A percentile compares a stretch with the other conserved stretches of the same genome.
Evolutionary conservation across 2,797 vertebrate genomes (phyloP).

Genomic region (Pangasius macronema): DNA sequence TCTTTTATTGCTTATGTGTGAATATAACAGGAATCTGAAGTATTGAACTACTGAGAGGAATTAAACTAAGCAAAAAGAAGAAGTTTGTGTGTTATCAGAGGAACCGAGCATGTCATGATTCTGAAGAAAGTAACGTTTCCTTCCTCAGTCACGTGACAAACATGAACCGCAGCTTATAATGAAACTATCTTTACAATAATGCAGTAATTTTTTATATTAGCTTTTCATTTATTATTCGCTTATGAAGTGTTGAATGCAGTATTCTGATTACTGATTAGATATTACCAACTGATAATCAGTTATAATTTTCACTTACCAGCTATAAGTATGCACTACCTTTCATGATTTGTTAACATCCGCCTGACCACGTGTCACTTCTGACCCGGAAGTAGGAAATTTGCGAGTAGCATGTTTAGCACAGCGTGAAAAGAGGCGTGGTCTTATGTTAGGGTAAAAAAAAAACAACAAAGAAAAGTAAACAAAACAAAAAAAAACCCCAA

Average conservation of each 20-base stretch:
- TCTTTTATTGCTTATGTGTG: not conserved
- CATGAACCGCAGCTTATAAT: not conserved
- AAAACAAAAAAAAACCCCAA: not conserved
- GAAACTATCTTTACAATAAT: not conserved
- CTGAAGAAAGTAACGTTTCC: not conserved
- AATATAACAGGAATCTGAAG: not conserved
- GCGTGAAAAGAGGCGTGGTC: not conserved
- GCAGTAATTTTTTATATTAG: not conserved
- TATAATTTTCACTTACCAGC: not conserved
- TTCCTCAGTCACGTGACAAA: not conserved
- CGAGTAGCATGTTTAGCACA: not conserved
- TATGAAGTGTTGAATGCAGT: not conserved
- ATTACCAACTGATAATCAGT: not conserved
- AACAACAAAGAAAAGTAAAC: not conserved
- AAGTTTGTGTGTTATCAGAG: not conserved
- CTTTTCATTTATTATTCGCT: not conserved
- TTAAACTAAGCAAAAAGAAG: not conserved
- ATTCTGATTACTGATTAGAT: not conserved
- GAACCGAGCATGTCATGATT: not conserved
- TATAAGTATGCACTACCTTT: not conserved
- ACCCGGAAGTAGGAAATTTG: constrained; percentile 12
- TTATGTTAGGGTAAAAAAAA: not conserved
- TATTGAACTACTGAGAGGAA: not conserved
- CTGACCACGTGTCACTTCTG: constrained; percentile 2
- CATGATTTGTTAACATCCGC: not conserved